Base-by-base conservation (phyloP, 2,797 vertebrate species). In the Todus mexicanus region DNA sequence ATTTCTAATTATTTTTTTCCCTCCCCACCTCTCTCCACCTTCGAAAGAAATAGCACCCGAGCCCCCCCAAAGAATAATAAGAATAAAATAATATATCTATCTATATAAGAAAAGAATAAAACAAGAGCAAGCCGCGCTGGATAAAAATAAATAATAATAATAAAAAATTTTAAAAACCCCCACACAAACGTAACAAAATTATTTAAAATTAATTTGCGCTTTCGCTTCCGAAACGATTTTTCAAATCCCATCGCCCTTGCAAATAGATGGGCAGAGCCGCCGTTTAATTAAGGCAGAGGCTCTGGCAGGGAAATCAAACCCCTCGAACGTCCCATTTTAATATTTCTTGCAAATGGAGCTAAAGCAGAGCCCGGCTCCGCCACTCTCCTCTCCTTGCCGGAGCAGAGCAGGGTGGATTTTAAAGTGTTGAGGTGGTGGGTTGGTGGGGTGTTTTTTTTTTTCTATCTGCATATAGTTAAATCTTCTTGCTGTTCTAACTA, bases 401-500 rank as follows among this genome's bases (percentile, higher is more conserved):
- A 90, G 86, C 82, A 57, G 80, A 78, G 78, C 48, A 92, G 50
- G 78, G 91, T 92, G 95, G 87, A 64, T 94, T 95, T 93, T 93
- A 95, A 92, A 96, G 93, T 94, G 94, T 65, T n/a, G n/a, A n/a
- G n/a, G n/a, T n/a, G n/a, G n/a, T n/a, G n/a, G n/a, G n/a, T n/a
- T n/a, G n/a, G n/a, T n/a, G n/a, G n/a, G n/a, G n/a, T n/a, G n/a
- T n/a, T n/a, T n/a, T n/a, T n/a, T n/a, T n/a, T n/a, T n/a, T 95
- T 96, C 95, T 91, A 96, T 97, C 97, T 97, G 93, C 95, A 92
- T 96, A 96, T 96, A 97, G 96, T 96, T 92, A 95, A 96, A 97
- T 97, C 93, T 96, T 95, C 92, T 95, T 94, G 88, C 96, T 96
- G 92, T 96, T 96, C 92, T 97, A 96, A 96, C 96, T 97, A 97